Evolutionary conservation across 2,888 invertebrate species (phyloP).

Genomic region (Andricus quercusramuli): DNA sequence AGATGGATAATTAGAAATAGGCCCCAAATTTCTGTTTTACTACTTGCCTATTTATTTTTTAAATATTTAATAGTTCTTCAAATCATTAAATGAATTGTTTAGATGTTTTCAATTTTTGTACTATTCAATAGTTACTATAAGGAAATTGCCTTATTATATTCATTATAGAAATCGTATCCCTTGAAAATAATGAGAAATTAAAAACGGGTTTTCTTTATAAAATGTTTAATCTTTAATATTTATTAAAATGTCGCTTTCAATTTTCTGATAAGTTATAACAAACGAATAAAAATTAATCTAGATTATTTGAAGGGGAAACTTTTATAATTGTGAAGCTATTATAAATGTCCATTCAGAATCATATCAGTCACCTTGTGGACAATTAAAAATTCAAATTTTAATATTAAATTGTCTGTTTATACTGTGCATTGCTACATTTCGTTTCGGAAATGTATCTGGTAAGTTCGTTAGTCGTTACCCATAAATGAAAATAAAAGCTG

Average conservation of each 20-base stretch:
- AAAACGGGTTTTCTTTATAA: too few relatives aligned
- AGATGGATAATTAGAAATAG: background rate
- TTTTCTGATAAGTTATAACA: background rate
- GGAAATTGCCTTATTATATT: too few relatives aligned
- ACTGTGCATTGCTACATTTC: slow-evolving; percentile 49
- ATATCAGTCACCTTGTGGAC: background rate
- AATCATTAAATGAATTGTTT: background rate
- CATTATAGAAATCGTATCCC: too few relatives aligned
- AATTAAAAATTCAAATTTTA: slow-evolving; percentile 8
- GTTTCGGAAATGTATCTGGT: slow-evolving; percentile 48
- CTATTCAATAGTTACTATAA: too few relatives aligned
- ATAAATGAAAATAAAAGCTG: slow-evolving; percentile 37
- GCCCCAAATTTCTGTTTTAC: background rate
- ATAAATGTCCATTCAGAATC: background rate
- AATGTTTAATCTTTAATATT: background rate
- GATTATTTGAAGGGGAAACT: background rate
- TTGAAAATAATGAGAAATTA: too few relatives aligned
- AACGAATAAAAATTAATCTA: background rate
- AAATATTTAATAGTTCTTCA: background rate
- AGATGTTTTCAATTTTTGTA: too few relatives aligned
- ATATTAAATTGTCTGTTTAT: slow-evolving; percentile 33
- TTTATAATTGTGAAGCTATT: background rate
- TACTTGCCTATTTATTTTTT: background rate
- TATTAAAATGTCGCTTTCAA: background rate
- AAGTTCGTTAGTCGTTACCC: slow-evolving; percentile 44